Evolutionary conservation across 2,797 vertebrate genomes (phyloP).

Genomic region (Acestrorhynchus altus): DNA sequence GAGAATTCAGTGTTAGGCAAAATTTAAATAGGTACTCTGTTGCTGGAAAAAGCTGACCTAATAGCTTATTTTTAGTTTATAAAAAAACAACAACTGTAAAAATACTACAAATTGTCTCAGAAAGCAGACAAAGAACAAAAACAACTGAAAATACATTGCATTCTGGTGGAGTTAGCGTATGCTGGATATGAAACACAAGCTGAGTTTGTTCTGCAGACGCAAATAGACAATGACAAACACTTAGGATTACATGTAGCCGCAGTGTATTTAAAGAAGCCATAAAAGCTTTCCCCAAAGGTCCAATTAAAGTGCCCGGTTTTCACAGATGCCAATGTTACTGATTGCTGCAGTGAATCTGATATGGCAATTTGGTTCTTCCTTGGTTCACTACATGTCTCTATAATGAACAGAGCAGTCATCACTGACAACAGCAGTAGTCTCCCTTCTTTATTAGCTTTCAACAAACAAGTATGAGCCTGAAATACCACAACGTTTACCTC

Average conservation of each 20-base stretch:
- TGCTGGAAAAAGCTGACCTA: constrained; percentile 51
- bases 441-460: constrained; percentile 21
- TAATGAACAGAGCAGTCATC: constrained; percentile 63
- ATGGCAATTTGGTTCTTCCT: constrained; percentile 66
- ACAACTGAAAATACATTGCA: background rate
- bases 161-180: constrained; percentile 31
- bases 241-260: constrained; percentile 34
- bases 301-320: constrained; percentile 66
- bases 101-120: background rate
- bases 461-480: background rate
- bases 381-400: constrained; percentile 48
- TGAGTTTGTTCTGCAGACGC: constrained; percentile 45
- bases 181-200: constrained; percentile 34
- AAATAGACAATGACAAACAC: constrained; percentile 44
- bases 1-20: constrained; percentile 64
- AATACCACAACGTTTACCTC: background rate
- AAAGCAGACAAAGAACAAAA: background rate
- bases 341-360: constrained; percentile 61
- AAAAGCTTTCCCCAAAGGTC: constrained; percentile 59
- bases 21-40: constrained; percentile 48
- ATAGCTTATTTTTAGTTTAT: constrained; percentile 39
- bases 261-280: constrained; percentile 49
- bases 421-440: constrained; percentile 43
- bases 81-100: constrained; percentile 18
- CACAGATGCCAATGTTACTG: constrained; percentile 49